These are phyloP conservation scores for Agrenia bidenticulata DNA, from an alignment of 2,888 invertebrate species.

Conservation along the genomic window DNA sequence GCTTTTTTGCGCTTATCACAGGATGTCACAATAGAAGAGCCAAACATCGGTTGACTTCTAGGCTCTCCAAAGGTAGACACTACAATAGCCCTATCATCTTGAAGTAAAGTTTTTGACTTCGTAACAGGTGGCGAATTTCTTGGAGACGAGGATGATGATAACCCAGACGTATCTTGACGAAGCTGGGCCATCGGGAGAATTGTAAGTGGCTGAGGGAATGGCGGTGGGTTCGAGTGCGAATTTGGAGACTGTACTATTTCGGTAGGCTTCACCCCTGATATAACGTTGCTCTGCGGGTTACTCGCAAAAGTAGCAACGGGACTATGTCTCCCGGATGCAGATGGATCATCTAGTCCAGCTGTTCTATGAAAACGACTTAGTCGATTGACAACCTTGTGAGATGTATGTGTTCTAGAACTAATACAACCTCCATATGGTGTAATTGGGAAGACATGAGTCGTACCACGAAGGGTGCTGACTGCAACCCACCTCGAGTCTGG, in stretches of 20 bases:
- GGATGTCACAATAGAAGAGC: conserved; percentile 56
- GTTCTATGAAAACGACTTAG: conserved; percentile 93
- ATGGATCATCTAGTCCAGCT: conserved; percentile 73
- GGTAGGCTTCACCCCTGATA: conserved; percentile 37
- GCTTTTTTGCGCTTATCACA: conserved; percentile 60
- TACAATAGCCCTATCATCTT: conserved; percentile 72
- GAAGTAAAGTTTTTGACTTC: conserved; percentile 54
- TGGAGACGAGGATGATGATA: conserved; percentile 40
- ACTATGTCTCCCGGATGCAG: conserved; percentile 69
- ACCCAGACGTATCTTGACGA: conserved; percentile 58
- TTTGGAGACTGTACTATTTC: conserved; percentile 49
- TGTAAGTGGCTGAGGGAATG: conserved; percentile 82
- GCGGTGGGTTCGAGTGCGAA: conserved; percentile 76
- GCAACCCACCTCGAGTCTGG: conserved; percentile 95
- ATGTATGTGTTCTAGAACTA: conserved; percentile 91
- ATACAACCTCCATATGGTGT: conserved; percentile 93
- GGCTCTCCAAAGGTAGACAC: conserved; percentile 77
- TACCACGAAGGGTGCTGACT: conserved; percentile 90
- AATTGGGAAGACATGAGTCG: conserved; percentile 95
- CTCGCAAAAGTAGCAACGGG: conserved; percentile 26
- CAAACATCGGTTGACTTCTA: conserved; percentile 68
- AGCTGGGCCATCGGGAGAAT: conserved; percentile 82
- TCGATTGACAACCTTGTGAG: conserved; percentile 88
- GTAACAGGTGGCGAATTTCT: conserved; percentile 49
- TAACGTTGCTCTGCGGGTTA: conserved; percentile 35